Base-by-base conservation (phyloP, 37 sponge, comb jelly and placozoan genomes). In the Chondrilla cf. caribensis region DNA sequence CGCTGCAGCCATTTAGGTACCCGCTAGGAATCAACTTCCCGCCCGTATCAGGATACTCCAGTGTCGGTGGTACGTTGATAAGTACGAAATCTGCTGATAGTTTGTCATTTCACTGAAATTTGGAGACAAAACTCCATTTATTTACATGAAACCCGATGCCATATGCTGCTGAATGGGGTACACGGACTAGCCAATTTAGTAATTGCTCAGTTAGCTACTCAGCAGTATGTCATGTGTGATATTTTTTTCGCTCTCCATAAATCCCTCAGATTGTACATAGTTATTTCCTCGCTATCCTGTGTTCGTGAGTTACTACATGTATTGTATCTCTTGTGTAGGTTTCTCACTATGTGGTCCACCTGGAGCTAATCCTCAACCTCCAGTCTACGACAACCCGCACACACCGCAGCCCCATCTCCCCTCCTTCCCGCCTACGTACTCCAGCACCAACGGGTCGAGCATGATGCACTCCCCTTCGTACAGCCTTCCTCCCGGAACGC, bases 1-100 rank as follows among this genome's bases (percentile, higher is more conserved):
- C 76, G 43, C 76, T 73, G 25, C 76, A 73, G 76, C 76, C 76
- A 43, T 73, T 73, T 73, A 32, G 76, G 38, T 73, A 73, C 43
- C 76, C 76, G 18, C 31, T 73, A 21, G 76, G 76, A 3, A 62
- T 62, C 7, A 73, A 73, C 24, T 73, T 73, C 44, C 76, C 76
- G 43, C 76, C 76, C 21, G 76, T 73, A 11, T 73, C 76, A 8
- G 76, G 76, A 22, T 73, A 73, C 41, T 73, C 76, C 22, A 70
- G 18, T 70, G 72, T 70, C 40, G 76, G 76, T 17, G 44, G 76
- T 73, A 73, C 36, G 76, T 73, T 39, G 68, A 67, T 11, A 11
- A 14, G 51, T 47, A 47, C 51, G 11, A 47, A 11, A 14, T 6
- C 51, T 14, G 6, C 11, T 47, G 51, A 14, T 47, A 47, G 51